phyloP scores from a whole-genome alignment of 2,797 vertebrate genomes.

The Rhynchonycteris naso region DNA sequence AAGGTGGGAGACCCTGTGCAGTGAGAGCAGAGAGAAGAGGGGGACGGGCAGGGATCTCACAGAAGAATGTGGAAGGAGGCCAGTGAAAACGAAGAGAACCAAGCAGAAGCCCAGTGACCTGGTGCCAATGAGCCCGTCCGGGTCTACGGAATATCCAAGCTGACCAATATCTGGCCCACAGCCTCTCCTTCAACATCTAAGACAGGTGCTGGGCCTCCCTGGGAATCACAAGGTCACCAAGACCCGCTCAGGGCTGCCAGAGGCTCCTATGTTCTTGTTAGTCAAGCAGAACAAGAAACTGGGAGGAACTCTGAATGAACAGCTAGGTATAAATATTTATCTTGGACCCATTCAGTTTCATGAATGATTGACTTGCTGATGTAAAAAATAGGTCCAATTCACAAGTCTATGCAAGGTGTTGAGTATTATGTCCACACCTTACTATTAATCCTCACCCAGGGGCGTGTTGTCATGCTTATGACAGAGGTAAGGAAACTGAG shows the following conservation, averaged over 20 bases:
- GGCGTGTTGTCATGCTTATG: background rate
- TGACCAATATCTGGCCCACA: background rate
- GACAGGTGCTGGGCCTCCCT: background rate
- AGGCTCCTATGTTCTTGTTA: no score
- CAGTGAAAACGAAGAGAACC: background rate
- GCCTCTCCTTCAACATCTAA: background rate
- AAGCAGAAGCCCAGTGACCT: background rate
- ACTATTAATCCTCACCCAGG: background rate
- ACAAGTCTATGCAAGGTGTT: background rate
- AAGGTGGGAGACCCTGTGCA: background rate
- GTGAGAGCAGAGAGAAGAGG: background rate
- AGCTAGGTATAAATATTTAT: background rate
- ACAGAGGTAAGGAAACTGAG: background rate
- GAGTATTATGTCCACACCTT: background rate
- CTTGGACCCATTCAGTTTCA: background rate
- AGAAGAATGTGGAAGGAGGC: background rate
- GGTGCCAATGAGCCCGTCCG: background rate
- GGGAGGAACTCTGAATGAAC: background rate
- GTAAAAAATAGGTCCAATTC: background rate
- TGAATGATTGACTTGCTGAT: background rate
- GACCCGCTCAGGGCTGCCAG: background rate
- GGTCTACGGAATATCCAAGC: background rate
- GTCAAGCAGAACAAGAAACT: background rate
- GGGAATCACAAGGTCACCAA: background rate
- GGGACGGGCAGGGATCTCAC: background rate